These are phyloP conservation scores for Epinotia nisella DNA, from an alignment of 2,888 invertebrate species.

Conservation along the genomic window DNA sequence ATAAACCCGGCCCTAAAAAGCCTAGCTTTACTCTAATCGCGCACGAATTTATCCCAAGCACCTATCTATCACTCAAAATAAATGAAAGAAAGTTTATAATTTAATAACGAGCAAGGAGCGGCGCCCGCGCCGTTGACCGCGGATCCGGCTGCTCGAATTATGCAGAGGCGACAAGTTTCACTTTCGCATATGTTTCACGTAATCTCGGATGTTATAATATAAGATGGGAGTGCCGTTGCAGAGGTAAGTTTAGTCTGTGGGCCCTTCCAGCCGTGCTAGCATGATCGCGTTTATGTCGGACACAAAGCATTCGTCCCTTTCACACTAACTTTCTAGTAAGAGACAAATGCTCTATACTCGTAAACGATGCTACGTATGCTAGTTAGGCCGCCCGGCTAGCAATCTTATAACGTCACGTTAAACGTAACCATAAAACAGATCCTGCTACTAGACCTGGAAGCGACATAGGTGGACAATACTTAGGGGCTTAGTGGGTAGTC, in stretches of 20 bases:
- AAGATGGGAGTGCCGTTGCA: not conserved
- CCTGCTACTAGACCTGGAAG: no score
- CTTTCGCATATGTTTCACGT: conserved; percentile 41
- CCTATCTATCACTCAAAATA: conserved; percentile 9
- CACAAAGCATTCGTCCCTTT: no score
- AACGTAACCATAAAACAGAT: no score
- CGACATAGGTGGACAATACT: no score
- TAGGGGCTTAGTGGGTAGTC: no score
- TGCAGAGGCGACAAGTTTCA: conserved; percentile 43
- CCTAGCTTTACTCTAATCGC: not conserved
- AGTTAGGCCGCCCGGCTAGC: no score
- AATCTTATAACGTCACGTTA: no score
- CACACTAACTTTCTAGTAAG: no score
- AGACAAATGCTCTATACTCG: no score
- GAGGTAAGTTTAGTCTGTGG: not conserved
- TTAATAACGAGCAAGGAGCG: conserved; percentile 28
- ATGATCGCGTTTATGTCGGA: no score
- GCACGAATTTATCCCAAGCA: not conserved
- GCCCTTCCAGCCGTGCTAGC: no score
- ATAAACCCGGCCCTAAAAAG: not conserved
- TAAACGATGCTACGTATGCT: no score
- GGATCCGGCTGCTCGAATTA: conserved; percentile 40
- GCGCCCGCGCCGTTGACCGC: conserved; percentile 10
- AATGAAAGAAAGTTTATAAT: conserved; percentile 25
- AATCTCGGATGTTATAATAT: conserved; percentile 24